A percentile compares a stretch with the other conserved stretches of the same genome.
Conservation (phyloP, 2,113 vertebrate genomes). For the Athene cunicularia region DNA sequence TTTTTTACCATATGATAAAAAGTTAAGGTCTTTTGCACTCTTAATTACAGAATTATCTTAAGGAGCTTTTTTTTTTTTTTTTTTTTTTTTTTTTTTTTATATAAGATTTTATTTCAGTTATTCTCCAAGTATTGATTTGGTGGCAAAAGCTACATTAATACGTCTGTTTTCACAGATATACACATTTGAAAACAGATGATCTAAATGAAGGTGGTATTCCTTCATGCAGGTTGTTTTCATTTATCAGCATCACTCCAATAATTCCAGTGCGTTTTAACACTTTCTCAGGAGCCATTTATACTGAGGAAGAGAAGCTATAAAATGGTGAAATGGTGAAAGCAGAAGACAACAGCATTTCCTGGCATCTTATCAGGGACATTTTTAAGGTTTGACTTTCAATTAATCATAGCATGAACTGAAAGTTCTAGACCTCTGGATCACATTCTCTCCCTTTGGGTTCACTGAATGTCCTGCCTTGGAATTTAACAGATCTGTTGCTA, state of each 20-base stretch:
- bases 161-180: conserved; percentile 18
- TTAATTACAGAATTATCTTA: background rate
- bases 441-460: background rate
- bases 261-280: conserved; percentile 64
- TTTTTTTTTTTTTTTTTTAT: background rate
- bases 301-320: conserved; percentile 46
- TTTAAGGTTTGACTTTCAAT: conserved; percentile 8
- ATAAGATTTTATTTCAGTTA: background rate
- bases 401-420: background rate
- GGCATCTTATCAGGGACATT: conserved; percentile 3
- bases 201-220: conserved; percentile 61
- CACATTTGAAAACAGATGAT: conserved; percentile 46
- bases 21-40: background rate
- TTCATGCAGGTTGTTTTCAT: conserved; percentile 67
- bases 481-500: background rate
- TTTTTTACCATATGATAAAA: background rate
- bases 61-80: background rate
- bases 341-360: conserved; percentile 43
- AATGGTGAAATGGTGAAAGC: conserved; percentile 32
- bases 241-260: conserved; percentile 66
- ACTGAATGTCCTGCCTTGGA: background rate
- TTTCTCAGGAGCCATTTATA: conserved; percentile 67
- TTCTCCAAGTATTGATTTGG: background rate
- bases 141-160: background rate
- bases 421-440: background rate